phyloP scores from a whole-genome alignment of 2,797 vertebrate genomes.

The Coranthus polyacanthus region DNA sequence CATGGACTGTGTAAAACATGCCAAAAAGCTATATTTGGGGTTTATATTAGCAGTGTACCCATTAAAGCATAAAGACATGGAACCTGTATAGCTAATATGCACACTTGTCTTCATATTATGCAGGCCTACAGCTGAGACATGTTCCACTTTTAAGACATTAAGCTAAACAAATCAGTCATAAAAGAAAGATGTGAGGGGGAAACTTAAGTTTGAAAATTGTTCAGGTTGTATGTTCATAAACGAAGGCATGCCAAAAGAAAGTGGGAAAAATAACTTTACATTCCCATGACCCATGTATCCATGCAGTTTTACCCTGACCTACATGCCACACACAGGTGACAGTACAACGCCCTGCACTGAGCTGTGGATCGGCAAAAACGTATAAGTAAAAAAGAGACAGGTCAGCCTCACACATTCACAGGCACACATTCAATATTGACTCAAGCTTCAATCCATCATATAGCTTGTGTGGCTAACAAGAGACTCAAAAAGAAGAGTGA shows the following conservation, averaged over 20 bases:
- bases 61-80: too few species aligned
- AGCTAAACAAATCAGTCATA: too few species aligned
- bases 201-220: too few species aligned
- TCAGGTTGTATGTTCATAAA: not conserved
- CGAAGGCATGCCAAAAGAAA: constrained; percentile 20
- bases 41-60: too few species aligned
- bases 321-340: constrained; percentile 69
- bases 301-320: constrained; percentile 3
- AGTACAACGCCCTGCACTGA: constrained; percentile 24
- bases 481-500: constrained; percentile 3
- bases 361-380: constrained; percentile 21
- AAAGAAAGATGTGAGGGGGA: too few species aligned
- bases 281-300: constrained; percentile 38
- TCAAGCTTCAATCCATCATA: constrained; percentile 27
- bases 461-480: constrained; percentile 9
- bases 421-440: constrained; percentile 61
- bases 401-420: constrained; percentile 8
- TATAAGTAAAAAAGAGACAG: constrained; percentile 5
- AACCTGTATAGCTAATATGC: too few species aligned
- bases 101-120: too few species aligned
- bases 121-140: too few species aligned
- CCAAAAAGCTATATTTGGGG: too few species aligned
- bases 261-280: constrained; percentile 37
- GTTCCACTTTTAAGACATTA: too few species aligned
- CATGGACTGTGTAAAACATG: too few species aligned